Base-by-base conservation (phyloP, 1,140 invertebrate species). In the Drosophila dunni region DNA sequence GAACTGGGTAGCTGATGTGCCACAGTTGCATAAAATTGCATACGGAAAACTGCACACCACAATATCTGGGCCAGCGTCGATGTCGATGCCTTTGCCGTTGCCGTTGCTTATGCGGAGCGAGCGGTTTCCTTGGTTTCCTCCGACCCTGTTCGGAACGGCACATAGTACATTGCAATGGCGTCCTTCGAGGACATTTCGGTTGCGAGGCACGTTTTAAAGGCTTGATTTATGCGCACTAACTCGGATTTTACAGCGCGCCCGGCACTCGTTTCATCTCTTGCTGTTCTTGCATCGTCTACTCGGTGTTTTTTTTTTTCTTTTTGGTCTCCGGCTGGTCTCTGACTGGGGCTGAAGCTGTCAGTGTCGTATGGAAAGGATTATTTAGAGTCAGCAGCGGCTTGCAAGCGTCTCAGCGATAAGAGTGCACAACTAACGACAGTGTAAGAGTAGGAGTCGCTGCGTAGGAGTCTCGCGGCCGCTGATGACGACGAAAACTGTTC, bases 171-270 rank as follows among this genome's bases (percentile, higher is more conserved):
- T 15, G 51, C 33, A 20, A 15, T 17, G 33, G 85, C 73, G 77
- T 83, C 78, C 86, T 90, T 88, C 78, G 88, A 81, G 88, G 79
- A 83, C 86, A 90, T 83, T 90, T 90, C 68, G 88, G 79, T 90
- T 90, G 80, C 86, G 75, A 88, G 86, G 88, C 86, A 90, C 86
- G 86, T 90, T 91, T 90, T 90, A 91, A 91, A 90, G 88, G 88
- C 86, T 90, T 90, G 86, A 90, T 90, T 90, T 90, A 90, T 90
- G 86, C 86, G 86, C 86, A 90, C 82, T 81, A 90, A 88, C 82
- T 85, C 88, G 82, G 82, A 85, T 85, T 85, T 85, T 88, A 88
- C 82, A 85, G 75, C 67, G 51, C 61, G 75, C 78, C 56, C 63
- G 64, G 40, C 48, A 54, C 67, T 56, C 70, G 53, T 53, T 51